Percentiles rank a stretch among this genome's conserved stretches.
Evolutionary conservation across 2,888 invertebrate genomes (phyloP).

Genomic region (Parnassius apollo): DNA sequence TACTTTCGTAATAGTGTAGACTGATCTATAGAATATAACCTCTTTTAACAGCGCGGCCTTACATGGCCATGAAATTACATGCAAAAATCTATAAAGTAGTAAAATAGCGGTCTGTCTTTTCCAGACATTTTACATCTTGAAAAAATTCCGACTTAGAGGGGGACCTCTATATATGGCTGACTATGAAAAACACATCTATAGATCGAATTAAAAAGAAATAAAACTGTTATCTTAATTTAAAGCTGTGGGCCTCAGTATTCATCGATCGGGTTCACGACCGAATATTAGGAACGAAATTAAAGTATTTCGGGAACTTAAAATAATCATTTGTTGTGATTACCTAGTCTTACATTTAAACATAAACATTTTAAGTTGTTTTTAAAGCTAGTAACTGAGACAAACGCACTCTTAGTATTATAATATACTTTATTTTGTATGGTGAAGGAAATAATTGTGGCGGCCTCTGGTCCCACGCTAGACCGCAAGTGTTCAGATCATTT

Average conservation of each 20-base stretch:
- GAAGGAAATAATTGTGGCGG: conserved; percentile 35
- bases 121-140: too few species aligned
- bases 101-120: too few species aligned
- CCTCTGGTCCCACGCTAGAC: conserved; percentile 32
- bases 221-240: conserved; percentile 72
- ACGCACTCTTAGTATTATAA: conserved; percentile 28
- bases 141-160: conserved; percentile 34
- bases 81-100: too few species aligned
- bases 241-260: conserved; percentile 50
- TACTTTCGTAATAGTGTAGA: too few species aligned
- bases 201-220: conserved; percentile 66
- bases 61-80: too few species aligned
- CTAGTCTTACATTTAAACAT: conserved; percentile 29
- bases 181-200: conserved; percentile 36
- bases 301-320: conserved; percentile 39
- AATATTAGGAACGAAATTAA: conserved; percentile 49
- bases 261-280: conserved; percentile 54
- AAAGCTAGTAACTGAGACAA: conserved; percentile 10
- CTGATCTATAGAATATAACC: too few species aligned
- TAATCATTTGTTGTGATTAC: conserved; percentile 32
- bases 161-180: conserved; percentile 23
- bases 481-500: conserved; percentile 43
- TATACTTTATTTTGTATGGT: conserved; percentile 31
- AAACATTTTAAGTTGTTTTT: conserved; percentile 18
- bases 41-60: too few species aligned